Evolutionary conservation across 2,888 invertebrate species (phyloP).

Genomic region (Gordius sp.): DNA sequence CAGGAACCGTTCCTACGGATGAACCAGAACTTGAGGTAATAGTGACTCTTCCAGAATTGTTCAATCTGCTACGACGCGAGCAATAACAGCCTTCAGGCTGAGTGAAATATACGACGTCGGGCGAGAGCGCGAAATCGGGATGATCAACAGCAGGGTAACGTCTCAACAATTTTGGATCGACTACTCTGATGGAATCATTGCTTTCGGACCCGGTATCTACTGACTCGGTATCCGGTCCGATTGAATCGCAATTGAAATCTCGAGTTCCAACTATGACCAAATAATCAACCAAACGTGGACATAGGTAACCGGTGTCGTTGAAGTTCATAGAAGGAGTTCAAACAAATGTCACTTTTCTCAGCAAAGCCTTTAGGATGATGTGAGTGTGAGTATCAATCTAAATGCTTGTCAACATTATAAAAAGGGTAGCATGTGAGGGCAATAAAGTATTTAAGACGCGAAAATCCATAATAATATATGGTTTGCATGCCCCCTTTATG

Average conservation of each 20-base stretch:
- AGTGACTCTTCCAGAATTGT: constrained; percentile 17
- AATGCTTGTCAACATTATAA: too few species aligned
- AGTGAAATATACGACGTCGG: constrained; percentile 96
- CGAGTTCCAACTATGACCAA: constrained; percentile 60
- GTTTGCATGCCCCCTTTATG: too few species aligned
- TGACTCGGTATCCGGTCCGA: constrained; percentile 7
- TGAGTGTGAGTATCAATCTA: too few species aligned
- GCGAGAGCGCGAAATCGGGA: constrained; percentile 67
- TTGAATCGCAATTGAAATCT: neutral
- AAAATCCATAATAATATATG: too few species aligned
- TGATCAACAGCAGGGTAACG: constrained; percentile 33
- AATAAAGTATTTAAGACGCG: too few species aligned
- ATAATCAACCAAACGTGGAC: constrained; percentile 50
- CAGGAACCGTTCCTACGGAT: constrained; percentile 31
- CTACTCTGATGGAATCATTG: constrained; percentile 30
- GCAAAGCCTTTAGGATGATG: too few species aligned
- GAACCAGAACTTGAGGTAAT: constrained; percentile 11
- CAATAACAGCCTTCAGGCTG: too few species aligned
- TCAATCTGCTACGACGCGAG: too few species aligned
- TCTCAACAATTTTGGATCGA: constrained; percentile 72
- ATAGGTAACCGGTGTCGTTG: constrained; percentile 31
- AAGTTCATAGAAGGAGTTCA: too few species aligned
- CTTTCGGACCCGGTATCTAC: constrained; percentile 22
- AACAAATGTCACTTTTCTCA: too few species aligned
- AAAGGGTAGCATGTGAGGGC: too few species aligned